Conservation (phyloP, 2,797 vertebrate genomes). For the Scarus forsteni region DNA sequence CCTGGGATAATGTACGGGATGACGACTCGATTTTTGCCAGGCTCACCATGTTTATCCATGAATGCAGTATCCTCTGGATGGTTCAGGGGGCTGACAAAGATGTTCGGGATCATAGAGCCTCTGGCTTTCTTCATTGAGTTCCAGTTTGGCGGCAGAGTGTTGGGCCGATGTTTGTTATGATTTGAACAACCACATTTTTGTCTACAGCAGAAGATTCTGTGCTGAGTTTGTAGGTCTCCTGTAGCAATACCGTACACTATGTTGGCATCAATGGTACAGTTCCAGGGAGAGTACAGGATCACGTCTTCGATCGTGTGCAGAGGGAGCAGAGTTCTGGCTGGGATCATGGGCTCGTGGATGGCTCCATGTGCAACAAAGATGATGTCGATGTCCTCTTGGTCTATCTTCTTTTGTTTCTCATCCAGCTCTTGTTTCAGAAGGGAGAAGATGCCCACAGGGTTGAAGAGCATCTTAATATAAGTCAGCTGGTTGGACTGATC, state of each 20-base stretch:
- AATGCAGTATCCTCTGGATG: background rate
- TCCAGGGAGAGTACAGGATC: too few relatives aligned
- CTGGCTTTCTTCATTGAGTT: too few relatives aligned
- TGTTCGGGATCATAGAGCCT: too few relatives aligned
- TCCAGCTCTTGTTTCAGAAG: background rate
- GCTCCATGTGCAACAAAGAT: slow-evolving; percentile 1
- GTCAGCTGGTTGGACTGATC: background rate
- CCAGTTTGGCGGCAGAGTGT: background rate
- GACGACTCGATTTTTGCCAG: background rate
- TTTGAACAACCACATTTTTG: background rate
- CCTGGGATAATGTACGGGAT: background rate
- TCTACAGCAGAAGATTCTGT: background rate
- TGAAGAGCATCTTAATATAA: background rate
- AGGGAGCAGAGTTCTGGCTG: background rate
- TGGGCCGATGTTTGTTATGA: background rate
- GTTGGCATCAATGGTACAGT: too few relatives aligned
- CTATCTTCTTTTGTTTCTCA: background rate
- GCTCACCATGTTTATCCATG: background rate
- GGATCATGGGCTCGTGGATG: background rate
- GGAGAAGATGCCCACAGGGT: background rate
- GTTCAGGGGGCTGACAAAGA: background rate
- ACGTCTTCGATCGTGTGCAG: too few relatives aligned
- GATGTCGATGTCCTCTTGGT: background rate
- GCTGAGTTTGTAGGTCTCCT: background rate
- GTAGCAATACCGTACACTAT: background rate